Percentiles rank a stretch among this genome's conserved stretches.
phyloP scores from a whole-genome alignment of 2,113 vertebrate genomes.

The Etia nguti region DNA sequence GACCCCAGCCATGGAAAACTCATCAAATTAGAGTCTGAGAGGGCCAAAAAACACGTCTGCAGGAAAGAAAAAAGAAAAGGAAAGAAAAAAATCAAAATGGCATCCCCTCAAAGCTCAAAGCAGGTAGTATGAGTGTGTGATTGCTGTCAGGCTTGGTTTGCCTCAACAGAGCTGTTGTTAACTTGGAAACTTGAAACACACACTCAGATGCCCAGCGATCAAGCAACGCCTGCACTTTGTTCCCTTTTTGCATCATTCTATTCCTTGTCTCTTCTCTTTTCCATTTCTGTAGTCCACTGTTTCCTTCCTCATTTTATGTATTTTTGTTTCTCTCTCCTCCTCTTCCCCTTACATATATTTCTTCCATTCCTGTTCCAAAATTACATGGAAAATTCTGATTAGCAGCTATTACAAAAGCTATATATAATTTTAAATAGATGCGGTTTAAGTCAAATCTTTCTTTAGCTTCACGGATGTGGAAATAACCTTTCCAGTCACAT shows the following conservation, averaged over 20 bases:
- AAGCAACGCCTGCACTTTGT: neutral
- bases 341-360: neutral
- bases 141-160: conserved; percentile 49
- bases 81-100: neutral
- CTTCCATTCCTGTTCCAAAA: neutral
- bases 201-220: neutral
- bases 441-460: neutral
- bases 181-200: neutral
- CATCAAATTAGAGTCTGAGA: conserved; percentile 40
- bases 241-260: conserved; percentile 4
- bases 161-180: conserved; percentile 39
- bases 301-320: neutral
- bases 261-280: neutral
- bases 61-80: neutral
- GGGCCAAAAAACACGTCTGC: conserved; percentile 27
- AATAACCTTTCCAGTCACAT: neutral
- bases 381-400: neutral
- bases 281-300: neutral
- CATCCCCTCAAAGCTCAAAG: conserved; percentile 13
- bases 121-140: conserved; percentile 9
- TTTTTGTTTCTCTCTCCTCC: neutral
- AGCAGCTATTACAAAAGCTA: neutral
- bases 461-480: neutral
- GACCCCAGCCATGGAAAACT: conserved; percentile 53
- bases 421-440: neutral